Evolutionary conservation across 2,888 invertebrate species (phyloP).

Genomic region (Dermolepida albohirtum): DNA sequence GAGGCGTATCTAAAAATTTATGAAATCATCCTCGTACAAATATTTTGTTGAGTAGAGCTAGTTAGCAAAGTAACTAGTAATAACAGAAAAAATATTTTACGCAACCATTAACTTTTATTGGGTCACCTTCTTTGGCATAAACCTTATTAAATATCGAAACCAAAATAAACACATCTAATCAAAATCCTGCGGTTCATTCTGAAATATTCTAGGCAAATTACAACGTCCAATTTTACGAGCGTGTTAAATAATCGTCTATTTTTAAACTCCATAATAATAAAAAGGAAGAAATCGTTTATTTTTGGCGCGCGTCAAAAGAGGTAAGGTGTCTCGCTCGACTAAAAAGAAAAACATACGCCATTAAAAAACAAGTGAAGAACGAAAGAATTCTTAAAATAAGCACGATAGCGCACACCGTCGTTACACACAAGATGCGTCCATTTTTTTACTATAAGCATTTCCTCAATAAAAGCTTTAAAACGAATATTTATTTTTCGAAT

Average conservation of each 20-base stretch:
- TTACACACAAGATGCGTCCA: not conserved
- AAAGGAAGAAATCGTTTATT: constrained; percentile 14
- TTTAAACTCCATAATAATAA: constrained; percentile 18
- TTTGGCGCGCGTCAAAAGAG: constrained; percentile 26
- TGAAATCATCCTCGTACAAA: no score
- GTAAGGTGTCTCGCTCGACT: constrained; percentile 23
- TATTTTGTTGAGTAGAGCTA: no score
- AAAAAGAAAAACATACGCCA: constrained; percentile 13
- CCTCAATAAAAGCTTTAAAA: constrained; percentile 7
- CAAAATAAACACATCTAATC: not conserved
- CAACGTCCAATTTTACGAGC: constrained; percentile 2
- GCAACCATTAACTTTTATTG: no score
- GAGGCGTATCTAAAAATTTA: no score
- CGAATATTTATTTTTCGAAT: constrained; percentile 1
- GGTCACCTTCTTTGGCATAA: no score
- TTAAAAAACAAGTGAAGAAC: constrained; percentile 16
- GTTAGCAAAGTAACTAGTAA: no score
- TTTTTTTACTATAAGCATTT: constrained; percentile 10
- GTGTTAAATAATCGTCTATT: constrained; percentile 21
- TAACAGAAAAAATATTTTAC: no score
- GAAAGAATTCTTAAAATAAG: constrained; percentile 20
- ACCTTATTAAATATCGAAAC: not conserved
- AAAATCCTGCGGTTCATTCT: not conserved
- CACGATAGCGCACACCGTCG: not conserved
- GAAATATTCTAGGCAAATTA: constrained; percentile 22